phyloP scores from a whole-genome alignment of 2,797 vertebrate genomes.

The Varecia variegata region DNA sequence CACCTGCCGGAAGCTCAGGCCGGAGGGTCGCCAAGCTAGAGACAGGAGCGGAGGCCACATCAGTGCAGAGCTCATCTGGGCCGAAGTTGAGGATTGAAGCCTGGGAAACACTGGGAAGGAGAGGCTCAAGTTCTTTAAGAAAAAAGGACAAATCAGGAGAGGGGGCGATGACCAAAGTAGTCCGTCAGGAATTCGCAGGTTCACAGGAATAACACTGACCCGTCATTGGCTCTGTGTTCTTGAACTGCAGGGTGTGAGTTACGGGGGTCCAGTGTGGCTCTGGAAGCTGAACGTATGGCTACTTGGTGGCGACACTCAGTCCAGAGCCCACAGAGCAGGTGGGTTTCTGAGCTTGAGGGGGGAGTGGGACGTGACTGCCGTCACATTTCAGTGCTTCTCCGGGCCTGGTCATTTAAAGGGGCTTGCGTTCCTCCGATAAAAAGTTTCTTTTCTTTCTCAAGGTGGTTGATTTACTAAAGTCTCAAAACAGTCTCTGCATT shows the following conservation, averaged over 20 bases:
- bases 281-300: background rate
- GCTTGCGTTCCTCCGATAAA: background rate
- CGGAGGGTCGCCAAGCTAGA: background rate
- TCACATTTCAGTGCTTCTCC: background rate
- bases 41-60: background rate
- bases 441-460: background rate
- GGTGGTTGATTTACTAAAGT: background rate
- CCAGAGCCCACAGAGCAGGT: background rate
- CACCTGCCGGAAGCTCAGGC: background rate
- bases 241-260: background rate
- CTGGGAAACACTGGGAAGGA: background rate
- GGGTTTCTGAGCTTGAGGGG: background rate
- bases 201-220: too few relatives aligned
- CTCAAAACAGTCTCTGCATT: background rate
- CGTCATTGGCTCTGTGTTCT: background rate
- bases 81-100: background rate
- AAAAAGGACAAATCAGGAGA: background rate
- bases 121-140: background rate
- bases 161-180: background rate
- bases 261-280: background rate
- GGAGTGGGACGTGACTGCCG: background rate
- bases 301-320: background rate
- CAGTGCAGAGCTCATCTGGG: background rate
- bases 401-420: background rate
- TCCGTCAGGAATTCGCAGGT: background rate